Base-by-base conservation (phyloP, 2,797 vertebrate genomes). In the Staurois parvus region DNA sequence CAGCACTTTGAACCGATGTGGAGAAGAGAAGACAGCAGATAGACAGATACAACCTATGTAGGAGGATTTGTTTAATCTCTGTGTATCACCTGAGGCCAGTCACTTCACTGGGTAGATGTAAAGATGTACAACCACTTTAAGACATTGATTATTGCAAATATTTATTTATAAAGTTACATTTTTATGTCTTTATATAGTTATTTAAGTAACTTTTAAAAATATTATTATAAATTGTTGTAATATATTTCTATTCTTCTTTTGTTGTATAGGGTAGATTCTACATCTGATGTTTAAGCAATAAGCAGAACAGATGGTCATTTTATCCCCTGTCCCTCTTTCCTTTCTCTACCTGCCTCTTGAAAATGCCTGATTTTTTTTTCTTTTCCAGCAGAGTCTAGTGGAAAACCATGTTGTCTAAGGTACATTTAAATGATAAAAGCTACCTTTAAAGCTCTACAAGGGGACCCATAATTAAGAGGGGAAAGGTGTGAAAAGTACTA, bases 341-440 rank as follows among this genome's bases (percentile, higher is more conserved):
- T 19, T 56, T 21, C 19, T 56, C 48, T 59, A 21, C 52, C 52
- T 59, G 52, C 52, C 6, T 59, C n/a, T 21, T 24, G 52, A 6
- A 24, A 59, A 59, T 24, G 52, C 52, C 21, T 7, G 52, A 24
- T 59, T 59, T 59, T 6, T 24, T 59, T 59, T 59, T 21, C 11
- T 45, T 45, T 59, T 59, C 52, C 7, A 59, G 52, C 52, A 59
- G 52, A 24, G 7, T 24, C 52, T 59, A 2, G 17, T 52, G 48
- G 17, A 52, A 8, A 40, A 30, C 4, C 32, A 21, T 26, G 68
- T 34, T 69, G n/a, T 19, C 40, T 37, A 70, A 59, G n/a, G 42
- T 62, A 9, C 28, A 72, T 78, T 76, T 72, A 76, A 76, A 84
- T 70, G 7, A 34, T 84, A 76, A 70, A 77, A 59, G 42, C n/a